phyloP scores from a whole-genome alignment of 2,888 invertebrate species.

The Chalcosyrphus nemorum region DNA sequence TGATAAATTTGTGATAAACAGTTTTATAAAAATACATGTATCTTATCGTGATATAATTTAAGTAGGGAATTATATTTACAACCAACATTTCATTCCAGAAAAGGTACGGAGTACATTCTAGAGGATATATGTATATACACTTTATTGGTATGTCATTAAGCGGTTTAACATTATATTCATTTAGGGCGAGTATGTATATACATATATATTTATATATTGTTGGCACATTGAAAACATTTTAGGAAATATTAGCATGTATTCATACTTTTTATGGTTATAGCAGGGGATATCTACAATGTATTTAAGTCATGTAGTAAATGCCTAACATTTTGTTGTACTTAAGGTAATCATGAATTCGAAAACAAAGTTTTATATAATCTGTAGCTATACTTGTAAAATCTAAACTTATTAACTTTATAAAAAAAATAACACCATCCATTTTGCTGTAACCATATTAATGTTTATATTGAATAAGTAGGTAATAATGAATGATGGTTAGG shows the following conservation, averaged over 20 bases:
- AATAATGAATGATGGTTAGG: too few relatives aligned
- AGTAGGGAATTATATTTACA: neutral
- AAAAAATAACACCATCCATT: too few relatives aligned
- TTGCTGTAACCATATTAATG: too few relatives aligned
- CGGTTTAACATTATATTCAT: neutral
- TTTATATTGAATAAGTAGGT: too few relatives aligned
- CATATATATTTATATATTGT: too few relatives aligned
- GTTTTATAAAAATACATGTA: conserved; percentile 4
- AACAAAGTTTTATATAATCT: too few relatives aligned
- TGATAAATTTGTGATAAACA: conserved; percentile 61
- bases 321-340: too few relatives aligned
- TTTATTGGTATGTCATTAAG: neutral
- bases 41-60: conserved; percentile 4
- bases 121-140: neutral
- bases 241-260: neutral
- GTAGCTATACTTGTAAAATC: too few relatives aligned
- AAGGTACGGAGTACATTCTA: neutral
- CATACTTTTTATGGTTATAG: neutral
- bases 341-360: too few relatives aligned
- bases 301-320: too few relatives aligned
- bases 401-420: too few relatives aligned
- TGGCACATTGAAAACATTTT: neutral
- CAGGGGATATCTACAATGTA: too few relatives aligned
- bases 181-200: neutral
- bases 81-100: neutral